Evolutionary conservation across 2,888 invertebrate genomes (phyloP).

Genomic region (Idaea dimidiata): DNA sequence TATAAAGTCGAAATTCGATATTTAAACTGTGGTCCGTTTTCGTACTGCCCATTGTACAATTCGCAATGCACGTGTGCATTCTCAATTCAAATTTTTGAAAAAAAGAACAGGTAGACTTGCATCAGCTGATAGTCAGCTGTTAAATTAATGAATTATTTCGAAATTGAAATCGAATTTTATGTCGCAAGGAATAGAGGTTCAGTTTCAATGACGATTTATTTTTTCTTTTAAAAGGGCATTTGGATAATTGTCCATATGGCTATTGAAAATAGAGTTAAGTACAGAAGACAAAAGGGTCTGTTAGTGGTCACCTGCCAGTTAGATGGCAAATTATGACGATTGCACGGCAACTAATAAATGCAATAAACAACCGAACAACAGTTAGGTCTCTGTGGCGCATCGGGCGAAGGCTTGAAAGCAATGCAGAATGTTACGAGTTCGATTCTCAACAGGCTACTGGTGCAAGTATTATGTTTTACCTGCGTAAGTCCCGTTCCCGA

Average conservation of each 20-base stretch:
- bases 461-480: too few species aligned
- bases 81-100: constrained; percentile 23
- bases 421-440: too few species aligned
- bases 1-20: constrained; percentile 7
- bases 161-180: not conserved
- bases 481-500: too few species aligned
- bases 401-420: too few species aligned
- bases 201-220: not conserved
- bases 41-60: constrained; percentile 37
- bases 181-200: not conserved
- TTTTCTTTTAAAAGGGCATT: not conserved
- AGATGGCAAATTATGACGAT: too few species aligned
- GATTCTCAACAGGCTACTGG: too few species aligned
- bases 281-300: not conserved
- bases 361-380: too few species aligned
- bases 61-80: constrained; percentile 36
- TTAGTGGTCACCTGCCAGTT: too few species aligned
- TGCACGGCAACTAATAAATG: too few species aligned
- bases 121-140: constrained; percentile 61
- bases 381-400: too few species aligned
- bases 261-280: not conserved
- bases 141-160: constrained; percentile 14
- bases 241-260: not conserved
- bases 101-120: constrained; percentile 43
- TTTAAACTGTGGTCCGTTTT: constrained; percentile 35